Evolutionary conservation across 1,140 invertebrate species (phyloP), one percentile per base, ranked within the genome.

Genomic region (Habropoda laboriosa): DNA sequence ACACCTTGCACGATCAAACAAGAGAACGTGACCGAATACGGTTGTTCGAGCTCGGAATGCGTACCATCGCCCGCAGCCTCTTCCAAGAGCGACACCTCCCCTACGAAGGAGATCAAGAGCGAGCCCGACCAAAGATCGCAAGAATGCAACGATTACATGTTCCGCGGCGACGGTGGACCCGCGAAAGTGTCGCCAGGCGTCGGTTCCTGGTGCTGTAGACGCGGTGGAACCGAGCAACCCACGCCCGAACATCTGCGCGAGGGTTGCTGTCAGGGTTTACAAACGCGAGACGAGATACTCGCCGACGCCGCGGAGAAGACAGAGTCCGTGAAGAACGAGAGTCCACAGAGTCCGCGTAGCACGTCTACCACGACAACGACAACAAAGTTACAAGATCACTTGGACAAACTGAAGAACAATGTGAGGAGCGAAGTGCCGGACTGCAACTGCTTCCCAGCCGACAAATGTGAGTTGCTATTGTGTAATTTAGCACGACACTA

Each of bases 361-460:
- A 81, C 21, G 8, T 10, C 85, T 38, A 79, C 60, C 13, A 68
- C 86, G 35, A 75, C 86, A 47, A 76, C 87, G 13, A 77, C 82
- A 0, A 94, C 93, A 81, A 95, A 95, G 83, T 93, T 94, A 75
- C 93, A 95, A 85, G 94, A 95, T 47, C 95, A 95, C 88, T 87
- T 95, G 77, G 95, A 95, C 84, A 94, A 94, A 86, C 89, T 96
- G 82, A 95, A 95, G 91, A 96, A 94, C 87, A 96, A 96, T 91
- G 93, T 95, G 38, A 95, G 96, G 92, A 96, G 95, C 27, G 96
- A 97, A 94, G 96, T 97, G 67, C 97, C 97, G 8, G 95, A 96
- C 86, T 98, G 97, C 91, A 95, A 96, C 89, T 98, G 97, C 93
- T 97, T 97, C 92, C 94, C 95, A 77, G 94, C 96, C 27, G 96